Base-by-base conservation (phyloP, 2,797 vertebrate species). In the Hydrocynus forskahlii region DNA sequence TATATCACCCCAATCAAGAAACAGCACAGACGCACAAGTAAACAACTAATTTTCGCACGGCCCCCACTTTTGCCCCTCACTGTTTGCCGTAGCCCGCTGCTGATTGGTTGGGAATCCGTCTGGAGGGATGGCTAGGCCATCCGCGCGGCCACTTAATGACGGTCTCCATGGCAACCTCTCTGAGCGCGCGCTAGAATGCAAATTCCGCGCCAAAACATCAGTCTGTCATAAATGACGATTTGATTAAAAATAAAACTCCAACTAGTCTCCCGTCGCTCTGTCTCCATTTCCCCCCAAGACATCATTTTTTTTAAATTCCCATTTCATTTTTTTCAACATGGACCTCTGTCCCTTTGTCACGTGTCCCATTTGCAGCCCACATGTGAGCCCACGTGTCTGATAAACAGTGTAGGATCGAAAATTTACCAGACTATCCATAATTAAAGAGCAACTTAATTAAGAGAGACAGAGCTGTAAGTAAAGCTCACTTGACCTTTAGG, bases 151-250 rank as follows among this genome's bases (percentile, higher is more conserved):
- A 43, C 40, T 8, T 81, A 77, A 81, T 80, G 54, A 77, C 67
- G 66, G 48, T 73, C 43, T 68, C 75, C 54, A 77, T 60, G 79
- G 74, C 40, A 81, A 75, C 73, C 48, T 13, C 16, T 14, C n/a
- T 55, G 64, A 2, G 19, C n/a, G 48, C n/a, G 59, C 12, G 17
- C 72, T 54, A 19, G 21, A 45, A 35, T 57, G 52, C 59, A 73
- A 14, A 60, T 17, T 57, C 59, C 23, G 68, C n/a, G 25, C 13
- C 23, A 2, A 7, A 23, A 70, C 48, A 25, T 52, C 48, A 29
- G 23, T 35, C 23, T 50, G 29, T 29, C 48, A 23, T 10, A 63
- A 19, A 64, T 14, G 29, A 40, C 19, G 62, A n/a, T 64, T 25
- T 66, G 60, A 79, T n/a, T 73, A 19, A 52, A 45, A 43, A 4